These are phyloP conservation scores for Aradophagus sp. DNA, from an alignment of 1,140 invertebrate species.

Conservation along the genomic window DNA sequence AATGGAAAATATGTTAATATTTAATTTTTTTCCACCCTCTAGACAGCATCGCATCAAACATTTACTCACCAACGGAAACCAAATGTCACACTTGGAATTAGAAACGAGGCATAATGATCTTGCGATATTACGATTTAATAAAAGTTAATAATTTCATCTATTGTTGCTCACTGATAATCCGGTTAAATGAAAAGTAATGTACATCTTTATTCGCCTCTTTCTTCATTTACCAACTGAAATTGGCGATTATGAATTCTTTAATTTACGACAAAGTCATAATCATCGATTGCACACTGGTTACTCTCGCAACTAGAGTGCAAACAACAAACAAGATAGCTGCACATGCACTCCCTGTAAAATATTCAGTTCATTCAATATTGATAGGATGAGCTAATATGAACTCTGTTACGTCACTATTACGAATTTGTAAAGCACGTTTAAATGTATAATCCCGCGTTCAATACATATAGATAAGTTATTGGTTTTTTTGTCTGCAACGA, in stretches of 20 bases:
- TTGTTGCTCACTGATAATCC: too few species aligned
- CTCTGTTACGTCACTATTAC: slow-evolving; percentile 33
- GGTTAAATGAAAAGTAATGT: too few species aligned
- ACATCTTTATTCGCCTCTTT: too few species aligned
- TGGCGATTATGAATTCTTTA: too few species aligned
- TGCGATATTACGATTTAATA: too few species aligned
- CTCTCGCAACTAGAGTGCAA: slow-evolving; percentile 62
- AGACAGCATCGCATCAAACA: slow-evolving; percentile 44
- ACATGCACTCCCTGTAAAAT: slow-evolving; percentile 63
- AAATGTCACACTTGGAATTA: slow-evolving; percentile 23
- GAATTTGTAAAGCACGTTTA: slow-evolving; percentile 1
- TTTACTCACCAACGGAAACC: slow-evolving; percentile 16
- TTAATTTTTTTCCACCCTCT: slow-evolving; percentile 63
- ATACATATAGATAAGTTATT: too few species aligned
- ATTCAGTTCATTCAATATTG: slow-evolving; percentile 68
- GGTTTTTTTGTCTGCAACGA: too few species aligned
- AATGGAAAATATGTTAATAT: slow-evolving; percentile 73
- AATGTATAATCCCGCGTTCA: too few species aligned
- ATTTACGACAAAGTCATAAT: slow-evolving; percentile 50
- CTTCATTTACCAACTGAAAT: too few species aligned
- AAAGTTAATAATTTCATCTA: neutral
- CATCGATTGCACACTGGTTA: too few species aligned
- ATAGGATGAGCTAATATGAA: slow-evolving; percentile 62
- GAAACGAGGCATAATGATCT: slow-evolving; percentile 1
- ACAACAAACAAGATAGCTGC: slow-evolving; percentile 67